These are phyloP conservation scores for Plotosus lineatus DNA, from an alignment of 2,113 vertebrate species.

Conservation along the genomic window DNA sequence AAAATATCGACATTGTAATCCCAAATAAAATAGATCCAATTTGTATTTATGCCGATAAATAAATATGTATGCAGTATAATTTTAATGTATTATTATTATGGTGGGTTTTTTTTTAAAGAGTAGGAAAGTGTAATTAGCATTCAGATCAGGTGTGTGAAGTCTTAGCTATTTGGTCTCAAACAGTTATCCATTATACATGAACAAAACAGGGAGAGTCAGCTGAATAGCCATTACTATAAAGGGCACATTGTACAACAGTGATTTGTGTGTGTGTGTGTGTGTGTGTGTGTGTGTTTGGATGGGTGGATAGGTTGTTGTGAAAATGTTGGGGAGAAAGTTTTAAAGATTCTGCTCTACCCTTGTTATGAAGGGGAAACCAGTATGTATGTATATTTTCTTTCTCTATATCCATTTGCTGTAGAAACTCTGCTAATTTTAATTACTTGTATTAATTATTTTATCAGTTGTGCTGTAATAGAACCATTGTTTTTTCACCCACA, in stretches of 20 bases:
- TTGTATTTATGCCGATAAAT: not conserved
- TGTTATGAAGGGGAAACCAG: constrained; percentile 36
- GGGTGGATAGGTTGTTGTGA: constrained; percentile 22
- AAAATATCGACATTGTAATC: not conserved
- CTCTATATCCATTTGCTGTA: too few species aligned
- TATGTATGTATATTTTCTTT: not conserved
- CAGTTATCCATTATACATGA: constrained; percentile 28
- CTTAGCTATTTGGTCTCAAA: constrained; percentile 25
- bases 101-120: not conserved
- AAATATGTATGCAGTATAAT: not conserved
- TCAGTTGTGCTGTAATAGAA: not conserved
- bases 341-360: constrained; percentile 20
- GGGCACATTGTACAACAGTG: constrained; percentile 35
- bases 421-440: constrained; percentile 1
- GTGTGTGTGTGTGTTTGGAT: constrained; percentile 20
- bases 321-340: not conserved
- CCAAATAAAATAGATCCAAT: not conserved
- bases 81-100: not conserved
- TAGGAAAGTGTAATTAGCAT: constrained; percentile 10
- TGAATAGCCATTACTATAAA: constrained; percentile 34
- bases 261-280: constrained; percentile 24
- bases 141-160: constrained; percentile 8
- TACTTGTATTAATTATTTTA: not conserved
- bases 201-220: constrained; percentile 36
- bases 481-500: not conserved